phyloP scores from a whole-genome alignment of 2,888 invertebrate genomes.

The Hirtodrosophila duncani region DNA sequence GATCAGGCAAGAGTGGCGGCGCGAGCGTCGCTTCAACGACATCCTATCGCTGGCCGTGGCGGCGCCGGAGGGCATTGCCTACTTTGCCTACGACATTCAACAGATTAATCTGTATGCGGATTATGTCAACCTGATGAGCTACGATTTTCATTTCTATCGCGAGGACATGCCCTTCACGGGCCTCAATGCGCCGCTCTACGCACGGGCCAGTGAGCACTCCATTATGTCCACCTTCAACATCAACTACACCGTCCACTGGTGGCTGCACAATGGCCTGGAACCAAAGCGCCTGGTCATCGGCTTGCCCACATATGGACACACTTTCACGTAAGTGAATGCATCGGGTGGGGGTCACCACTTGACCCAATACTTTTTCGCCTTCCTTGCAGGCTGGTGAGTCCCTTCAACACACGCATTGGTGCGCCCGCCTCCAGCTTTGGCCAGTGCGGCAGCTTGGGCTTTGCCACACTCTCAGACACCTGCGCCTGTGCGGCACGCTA shows the following conservation, averaged over 20 bases:
- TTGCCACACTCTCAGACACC: constrained; percentile 84
- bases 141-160: constrained; percentile 91
- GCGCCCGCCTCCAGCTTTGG: constrained; percentile 87
- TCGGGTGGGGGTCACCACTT: not conserved
- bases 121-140: constrained; percentile 93
- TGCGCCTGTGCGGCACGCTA: constrained; percentile 83
- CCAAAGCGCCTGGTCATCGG: constrained; percentile 89
- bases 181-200: constrained; percentile 89
- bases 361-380: not conserved
- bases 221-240: constrained; percentile 87
- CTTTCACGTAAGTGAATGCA: constrained; percentile 81
- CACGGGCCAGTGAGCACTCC: constrained; percentile 81
- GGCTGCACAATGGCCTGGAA: constrained; percentile 86
- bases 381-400: constrained; percentile 82
- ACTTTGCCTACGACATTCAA: constrained; percentile 87
- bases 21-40: constrained; percentile 80
- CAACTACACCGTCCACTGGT: constrained; percentile 89
- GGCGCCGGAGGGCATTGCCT: constrained; percentile 86
- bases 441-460: constrained; percentile 83
- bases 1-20: constrained; percentile 83
- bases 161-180: constrained; percentile 89
- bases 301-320: constrained; percentile 92
- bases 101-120: constrained; percentile 89
- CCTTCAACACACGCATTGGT: constrained; percentile 82
- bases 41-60: constrained; percentile 88